Percentiles rank a stretch among this genome's conserved stretches.
These are phyloP conservation scores for Nipponia nippon DNA, from an alignment of 2,113 vertebrate genomes.

Conservation along the genomic window DNA sequence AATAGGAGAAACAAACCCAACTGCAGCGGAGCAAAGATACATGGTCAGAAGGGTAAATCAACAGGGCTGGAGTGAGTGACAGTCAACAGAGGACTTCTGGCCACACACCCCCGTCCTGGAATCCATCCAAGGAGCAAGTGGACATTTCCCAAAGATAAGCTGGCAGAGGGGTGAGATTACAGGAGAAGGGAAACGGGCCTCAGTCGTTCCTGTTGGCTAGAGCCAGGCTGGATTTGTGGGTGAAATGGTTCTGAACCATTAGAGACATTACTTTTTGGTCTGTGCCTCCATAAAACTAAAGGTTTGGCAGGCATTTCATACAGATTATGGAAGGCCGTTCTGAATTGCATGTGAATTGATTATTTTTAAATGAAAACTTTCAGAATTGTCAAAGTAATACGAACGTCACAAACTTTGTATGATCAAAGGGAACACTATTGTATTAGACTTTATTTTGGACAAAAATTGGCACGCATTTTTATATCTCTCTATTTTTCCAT, in stretches of 20 bases:
- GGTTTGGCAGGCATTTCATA: not conserved
- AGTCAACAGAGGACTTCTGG: not conserved
- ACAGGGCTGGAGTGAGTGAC: not conserved
- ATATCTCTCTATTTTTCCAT: not conserved
- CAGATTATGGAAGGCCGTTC: not conserved
- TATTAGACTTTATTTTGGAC: not conserved
- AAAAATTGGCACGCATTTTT: not conserved
- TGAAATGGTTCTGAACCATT: not conserved
- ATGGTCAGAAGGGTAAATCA: not conserved
- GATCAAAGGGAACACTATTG: not conserved
- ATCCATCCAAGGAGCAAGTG: constrained; percentile 15
- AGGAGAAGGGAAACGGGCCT: not conserved
- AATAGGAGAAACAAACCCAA: not conserved
- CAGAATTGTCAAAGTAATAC: not conserved
- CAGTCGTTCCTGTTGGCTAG: not conserved
- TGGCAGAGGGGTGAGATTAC: not conserved
- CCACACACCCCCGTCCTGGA: not conserved
- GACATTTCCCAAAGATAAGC: constrained; percentile 50
- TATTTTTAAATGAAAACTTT: not conserved
- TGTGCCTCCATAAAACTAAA: not conserved
- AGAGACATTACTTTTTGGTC: not conserved
- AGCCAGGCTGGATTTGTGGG: not conserved
- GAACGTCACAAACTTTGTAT: not conserved
- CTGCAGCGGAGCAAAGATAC: not conserved
- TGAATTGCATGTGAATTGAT: not conserved